Conservation (phyloP, 2,113 vertebrate genomes). For the Erpornis zantholeuca region DNA sequence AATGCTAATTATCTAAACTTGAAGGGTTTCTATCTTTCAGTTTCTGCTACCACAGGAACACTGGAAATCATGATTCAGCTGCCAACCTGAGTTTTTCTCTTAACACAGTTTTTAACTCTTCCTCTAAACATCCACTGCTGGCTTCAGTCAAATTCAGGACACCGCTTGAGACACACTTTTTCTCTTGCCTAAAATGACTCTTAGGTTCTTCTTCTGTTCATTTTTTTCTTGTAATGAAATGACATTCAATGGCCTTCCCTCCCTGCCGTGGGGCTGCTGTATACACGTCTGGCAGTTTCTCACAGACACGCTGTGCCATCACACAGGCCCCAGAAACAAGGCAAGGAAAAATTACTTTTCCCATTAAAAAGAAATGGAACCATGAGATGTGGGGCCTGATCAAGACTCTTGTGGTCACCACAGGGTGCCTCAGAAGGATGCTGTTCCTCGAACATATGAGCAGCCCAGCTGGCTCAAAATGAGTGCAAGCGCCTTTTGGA, state of each 20-base stretch:
- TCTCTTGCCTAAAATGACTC: not conserved
- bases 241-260: not conserved
- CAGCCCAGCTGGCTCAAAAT: not conserved
- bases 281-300: not conserved
- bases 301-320: rapidly evolving
- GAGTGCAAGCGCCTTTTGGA: not conserved
- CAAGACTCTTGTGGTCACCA: rapidly evolving
- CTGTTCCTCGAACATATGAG: rapidly evolving
- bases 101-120: not conserved
- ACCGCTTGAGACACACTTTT: not conserved
- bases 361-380: not conserved
- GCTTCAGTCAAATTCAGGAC: not conserved
- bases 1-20: not conserved
- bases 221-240: not conserved
- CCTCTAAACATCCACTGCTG: not conserved
- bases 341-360: not conserved
- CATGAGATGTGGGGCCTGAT: not conserved
- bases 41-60: not conserved
- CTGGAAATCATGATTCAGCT: not conserved
- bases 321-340: not conserved
- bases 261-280: not conserved
- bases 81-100: not conserved
- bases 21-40: not conserved
- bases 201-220: not conserved
- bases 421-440: rapidly evolving